Conservation (phyloP, 2,797 vertebrate species). For the Amniataba percoides region DNA sequence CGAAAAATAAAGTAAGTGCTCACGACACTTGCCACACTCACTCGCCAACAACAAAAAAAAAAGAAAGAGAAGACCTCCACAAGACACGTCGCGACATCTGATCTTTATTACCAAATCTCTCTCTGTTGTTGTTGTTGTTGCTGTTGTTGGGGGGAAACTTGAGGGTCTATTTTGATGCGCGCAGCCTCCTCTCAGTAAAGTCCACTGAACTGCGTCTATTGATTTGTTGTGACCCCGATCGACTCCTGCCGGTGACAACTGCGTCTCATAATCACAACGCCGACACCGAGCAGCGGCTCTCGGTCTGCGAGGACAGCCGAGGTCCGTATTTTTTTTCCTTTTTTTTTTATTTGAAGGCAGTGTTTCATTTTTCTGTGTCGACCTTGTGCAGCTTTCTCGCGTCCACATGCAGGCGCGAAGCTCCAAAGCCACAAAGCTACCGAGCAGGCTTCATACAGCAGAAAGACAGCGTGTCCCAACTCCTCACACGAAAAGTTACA, state of each 20-base stretch:
- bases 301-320: conserved; percentile 55
- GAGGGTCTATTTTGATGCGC: conserved; percentile 67
- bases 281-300: conserved; percentile 64
- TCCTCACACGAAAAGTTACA: conserved; percentile 45
- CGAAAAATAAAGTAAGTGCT: conserved; percentile 86
- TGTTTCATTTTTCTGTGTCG: conserved; percentile 57
- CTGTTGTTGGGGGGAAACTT: conserved; percentile 59
- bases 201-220: conserved; percentile 74
- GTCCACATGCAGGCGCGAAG: conserved; percentile 75
- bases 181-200: conserved; percentile 66
- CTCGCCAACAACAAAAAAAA: conserved; percentile 11
- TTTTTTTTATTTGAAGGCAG: conserved; percentile 6
- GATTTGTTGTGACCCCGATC: conserved; percentile 77
- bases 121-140: too few relatives aligned
- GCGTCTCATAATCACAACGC: conserved; percentile 58
- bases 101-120: conserved; percentile 33
- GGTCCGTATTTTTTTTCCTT: conserved; percentile 45
- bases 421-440: conserved; percentile 42
- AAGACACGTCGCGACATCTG: conserved; percentile 10
- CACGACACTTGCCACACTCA: conserved; percentile 36
- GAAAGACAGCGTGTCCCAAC: background rate
- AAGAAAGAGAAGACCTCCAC: conserved; percentile 1
- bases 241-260: conserved; percentile 65
- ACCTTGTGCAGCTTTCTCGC: conserved; percentile 72
- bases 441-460: conserved; percentile 36